phyloP scores from a whole-genome alignment of 2,797 vertebrate species.

The Psittacula echo region DNA sequence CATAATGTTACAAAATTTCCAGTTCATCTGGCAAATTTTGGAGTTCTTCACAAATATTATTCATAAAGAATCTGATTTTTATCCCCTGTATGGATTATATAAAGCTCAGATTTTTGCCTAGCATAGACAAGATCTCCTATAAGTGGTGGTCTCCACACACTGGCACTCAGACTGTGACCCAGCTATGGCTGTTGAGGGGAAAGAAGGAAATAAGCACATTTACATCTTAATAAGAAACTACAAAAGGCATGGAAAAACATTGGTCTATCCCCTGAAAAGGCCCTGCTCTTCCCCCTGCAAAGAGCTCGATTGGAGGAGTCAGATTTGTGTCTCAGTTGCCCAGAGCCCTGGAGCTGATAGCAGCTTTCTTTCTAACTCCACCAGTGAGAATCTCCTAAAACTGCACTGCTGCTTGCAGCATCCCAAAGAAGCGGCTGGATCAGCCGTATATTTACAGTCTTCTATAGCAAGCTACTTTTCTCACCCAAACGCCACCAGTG shows the following conservation, averaged over 20 bases:
- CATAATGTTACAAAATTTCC: background rate
- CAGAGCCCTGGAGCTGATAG: background rate
- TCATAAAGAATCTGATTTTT: background rate
- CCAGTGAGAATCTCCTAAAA: background rate
- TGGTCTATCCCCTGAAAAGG: background rate
- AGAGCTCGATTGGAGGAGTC: background rate
- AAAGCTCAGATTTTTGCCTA: background rate
- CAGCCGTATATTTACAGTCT: background rate
- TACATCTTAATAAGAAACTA: background rate
- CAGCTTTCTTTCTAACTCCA: background rate
- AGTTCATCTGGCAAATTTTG: background rate
- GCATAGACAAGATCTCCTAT: background rate
- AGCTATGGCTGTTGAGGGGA: background rate
- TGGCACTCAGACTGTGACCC: background rate
- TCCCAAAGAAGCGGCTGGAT: background rate
- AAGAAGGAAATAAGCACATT: background rate
- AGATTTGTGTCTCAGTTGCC: background rate
- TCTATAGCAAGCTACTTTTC: background rate
- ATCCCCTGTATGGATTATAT: rapidly evolving
- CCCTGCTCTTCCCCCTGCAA: background rate
- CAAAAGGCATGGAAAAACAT: background rate
- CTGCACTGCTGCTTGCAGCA: background rate
- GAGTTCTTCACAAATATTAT: background rate
- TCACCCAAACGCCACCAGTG: background rate
- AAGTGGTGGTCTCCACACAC: background rate